Evolutionary conservation across 1,140 invertebrate species (phyloP), one percentile per base, ranked within the genome.

Genomic region (Hylaeus volcanicus): DNA sequence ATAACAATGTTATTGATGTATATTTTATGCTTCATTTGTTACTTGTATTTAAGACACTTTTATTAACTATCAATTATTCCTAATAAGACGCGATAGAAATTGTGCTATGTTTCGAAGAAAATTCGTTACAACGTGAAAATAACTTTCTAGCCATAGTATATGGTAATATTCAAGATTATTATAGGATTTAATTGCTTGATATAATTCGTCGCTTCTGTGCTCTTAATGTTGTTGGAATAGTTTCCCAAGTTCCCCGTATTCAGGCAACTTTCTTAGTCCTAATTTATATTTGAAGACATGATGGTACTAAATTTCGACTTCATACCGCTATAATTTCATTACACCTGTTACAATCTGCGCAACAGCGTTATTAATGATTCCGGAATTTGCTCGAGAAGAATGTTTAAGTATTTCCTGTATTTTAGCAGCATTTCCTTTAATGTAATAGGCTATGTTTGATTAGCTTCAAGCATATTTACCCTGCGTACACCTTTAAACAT

Each of bases 231-330:
- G 63, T 55, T 51, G 5, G 53, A 73, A 79, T 71, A 78, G 56
- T 78, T 78, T 15, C 1, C n/a, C 45, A n/a, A 26, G 43, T 71
- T 71, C 37, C 1, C 37, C 15, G 55, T 26, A 58, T 41, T 37
- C 15, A 26, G n/a, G 41, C 51, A 73, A 79, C 39, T 73, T 78
- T 5, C 68, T 73, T 45, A 45, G 51, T 64, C 39, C 48, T 73
- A 72, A 73, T 79, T 79, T 63, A 79, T 73, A 73, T 79, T 72
- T 73, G 14, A 9, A 61, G 15, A n/a, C 39, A 53, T 8, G 41
- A 68, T 77, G 65, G 48, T 61, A 73, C 15, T 64, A 79, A 73
- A 73, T 73, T 78, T 63, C n/a, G 37, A 45, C 58, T 15, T 71
- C 12, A 2, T 11, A 5, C 41, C 6, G 69, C 41, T 73, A 12